phyloP scores from a whole-genome alignment of 2,888 invertebrate genomes.

The Dolichopus griseipennis region DNA sequence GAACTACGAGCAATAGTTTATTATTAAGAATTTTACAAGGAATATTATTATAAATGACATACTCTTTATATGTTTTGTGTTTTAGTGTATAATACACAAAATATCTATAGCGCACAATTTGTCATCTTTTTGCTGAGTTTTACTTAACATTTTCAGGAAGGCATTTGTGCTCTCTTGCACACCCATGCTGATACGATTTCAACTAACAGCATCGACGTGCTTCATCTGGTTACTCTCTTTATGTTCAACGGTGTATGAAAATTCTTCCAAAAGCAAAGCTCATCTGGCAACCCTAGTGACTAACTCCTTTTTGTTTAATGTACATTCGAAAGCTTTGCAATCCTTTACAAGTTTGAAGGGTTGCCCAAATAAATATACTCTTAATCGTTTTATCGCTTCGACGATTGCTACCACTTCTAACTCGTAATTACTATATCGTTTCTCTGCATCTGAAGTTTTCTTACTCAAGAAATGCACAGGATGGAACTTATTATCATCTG shows the following conservation, averaged over 20 bases:
- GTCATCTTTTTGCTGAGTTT: conserved; percentile 16
- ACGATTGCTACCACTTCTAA: conserved; percentile 17
- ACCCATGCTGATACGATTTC: too few species aligned
- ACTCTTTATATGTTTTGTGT: too few species aligned
- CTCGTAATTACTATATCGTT: conserved; percentile 14
- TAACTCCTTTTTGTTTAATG: conserved; percentile 21
- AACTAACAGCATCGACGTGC: too few species aligned
- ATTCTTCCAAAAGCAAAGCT: conserved; percentile 24
- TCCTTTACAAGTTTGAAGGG: conserved; percentile 22
- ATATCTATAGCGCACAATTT: conserved; percentile 14
- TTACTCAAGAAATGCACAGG: too few species aligned
- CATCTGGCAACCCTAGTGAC: conserved; percentile 22
- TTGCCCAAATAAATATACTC: conserved; percentile 24
- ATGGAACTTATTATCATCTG: conserved; percentile 10
- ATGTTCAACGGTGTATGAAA: conserved; percentile 24
- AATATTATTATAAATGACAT: too few species aligned
- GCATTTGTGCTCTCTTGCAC: conserved; percentile 21
- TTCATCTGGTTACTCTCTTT: conserved; percentile 20
- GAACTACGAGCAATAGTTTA: conserved; percentile 21
- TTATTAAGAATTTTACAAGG: too few species aligned
- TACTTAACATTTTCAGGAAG: conserved; percentile 11
- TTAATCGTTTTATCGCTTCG: conserved; percentile 24
- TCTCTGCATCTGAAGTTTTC: too few species aligned
- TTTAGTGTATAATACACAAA: too few species aligned
- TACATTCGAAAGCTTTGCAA: conserved; percentile 21